phyloP scores from a whole-genome alignment of 2,888 invertebrate species.

The Drosophila meridionalis region DNA sequence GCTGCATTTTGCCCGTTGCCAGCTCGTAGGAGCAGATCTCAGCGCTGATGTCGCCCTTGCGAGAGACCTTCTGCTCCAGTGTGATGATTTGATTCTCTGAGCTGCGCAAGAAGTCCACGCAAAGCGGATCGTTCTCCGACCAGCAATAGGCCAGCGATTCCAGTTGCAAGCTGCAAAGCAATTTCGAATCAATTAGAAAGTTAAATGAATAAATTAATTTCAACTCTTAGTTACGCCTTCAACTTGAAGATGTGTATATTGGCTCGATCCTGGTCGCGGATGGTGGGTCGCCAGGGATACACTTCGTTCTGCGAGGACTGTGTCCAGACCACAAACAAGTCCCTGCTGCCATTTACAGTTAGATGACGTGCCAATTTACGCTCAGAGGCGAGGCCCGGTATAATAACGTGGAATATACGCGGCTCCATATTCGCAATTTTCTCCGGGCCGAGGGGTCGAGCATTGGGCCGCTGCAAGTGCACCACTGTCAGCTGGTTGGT shows the following conservation, averaged over 20 bases:
- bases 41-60: constrained; percentile 89
- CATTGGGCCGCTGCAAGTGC: constrained; percentile 87
- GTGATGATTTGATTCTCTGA: constrained; percentile 90
- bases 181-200: constrained; percentile 5
- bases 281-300: constrained; percentile 96
- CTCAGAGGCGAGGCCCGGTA: constrained; percentile 82
- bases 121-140: constrained; percentile 95
- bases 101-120: constrained; percentile 90
- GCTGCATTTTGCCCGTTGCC: constrained; percentile 86
- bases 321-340: constrained; percentile 92
- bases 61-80: constrained; percentile 92
- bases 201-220: background rate
- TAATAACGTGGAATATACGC: constrained; percentile 86
- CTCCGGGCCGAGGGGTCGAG: constrained; percentile 86
- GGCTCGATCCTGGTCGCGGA: constrained; percentile 93
- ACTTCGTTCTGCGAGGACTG: constrained; percentile 93
- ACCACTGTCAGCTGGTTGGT: constrained; percentile 90
- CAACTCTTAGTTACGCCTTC: constrained; percentile 86
- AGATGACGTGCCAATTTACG: constrained; percentile 83
- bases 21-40: constrained; percentile 89
- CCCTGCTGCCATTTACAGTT: constrained; percentile 84
- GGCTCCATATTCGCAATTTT: constrained; percentile 89
- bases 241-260: constrained; percentile 94
- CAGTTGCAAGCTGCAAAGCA: constrained; percentile 86
- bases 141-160: constrained; percentile 92